Evolutionary conservation across 2,113 vertebrate genomes (phyloP).

Genomic region (Nothocercus nigrocapillus): DNA sequence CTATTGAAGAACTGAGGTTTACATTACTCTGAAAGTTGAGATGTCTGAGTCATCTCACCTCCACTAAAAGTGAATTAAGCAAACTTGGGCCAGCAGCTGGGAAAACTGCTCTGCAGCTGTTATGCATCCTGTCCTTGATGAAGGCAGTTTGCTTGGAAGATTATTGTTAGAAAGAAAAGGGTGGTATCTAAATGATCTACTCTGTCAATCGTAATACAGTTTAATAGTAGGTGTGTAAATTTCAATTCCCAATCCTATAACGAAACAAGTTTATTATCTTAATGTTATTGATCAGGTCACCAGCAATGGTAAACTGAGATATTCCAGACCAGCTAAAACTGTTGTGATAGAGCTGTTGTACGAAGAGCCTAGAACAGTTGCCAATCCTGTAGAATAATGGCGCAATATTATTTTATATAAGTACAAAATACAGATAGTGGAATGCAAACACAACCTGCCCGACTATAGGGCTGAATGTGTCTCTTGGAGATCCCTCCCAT

Average conservation of each 20-base stretch:
- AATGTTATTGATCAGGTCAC: not conserved
- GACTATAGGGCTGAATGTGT: not conserved
- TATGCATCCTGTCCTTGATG: not conserved
- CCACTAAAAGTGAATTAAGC: not conserved
- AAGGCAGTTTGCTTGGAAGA: not conserved
- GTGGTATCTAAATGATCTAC: not conserved
- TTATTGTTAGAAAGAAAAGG: not conserved
- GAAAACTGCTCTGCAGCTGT: not conserved
- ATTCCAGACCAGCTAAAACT: not conserved
- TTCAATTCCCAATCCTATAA: not conserved
- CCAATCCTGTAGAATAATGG: not conserved
- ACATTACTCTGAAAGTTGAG: not conserved
- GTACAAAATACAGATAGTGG: not conserved
- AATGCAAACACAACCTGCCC: not conserved
- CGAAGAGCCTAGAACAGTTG: not conserved
- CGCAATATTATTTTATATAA: not conserved
- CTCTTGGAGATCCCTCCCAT: not conserved
- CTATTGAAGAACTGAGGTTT: not conserved
- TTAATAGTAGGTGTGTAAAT: not conserved
- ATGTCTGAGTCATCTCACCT: not conserved
- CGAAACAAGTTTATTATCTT: not conserved
- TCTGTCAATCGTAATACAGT: not conserved
- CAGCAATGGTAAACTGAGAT: not conserved
- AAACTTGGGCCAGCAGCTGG: not conserved
- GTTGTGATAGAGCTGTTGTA: not conserved